Conservation (phyloP, 2,888 invertebrate genomes). For the Rotaria magnacalcarata region DNA sequence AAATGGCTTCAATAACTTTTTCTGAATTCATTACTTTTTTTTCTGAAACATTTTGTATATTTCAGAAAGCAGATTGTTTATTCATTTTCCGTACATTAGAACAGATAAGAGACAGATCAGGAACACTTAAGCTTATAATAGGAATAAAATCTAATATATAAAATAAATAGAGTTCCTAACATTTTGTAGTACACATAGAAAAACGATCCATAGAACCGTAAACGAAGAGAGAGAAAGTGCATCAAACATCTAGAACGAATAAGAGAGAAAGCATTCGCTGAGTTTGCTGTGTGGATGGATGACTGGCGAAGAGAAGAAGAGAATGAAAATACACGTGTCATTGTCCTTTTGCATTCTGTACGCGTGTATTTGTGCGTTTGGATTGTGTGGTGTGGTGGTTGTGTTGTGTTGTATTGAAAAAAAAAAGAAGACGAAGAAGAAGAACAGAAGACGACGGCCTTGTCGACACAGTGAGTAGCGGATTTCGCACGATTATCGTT, state of each 20-base stretch:
- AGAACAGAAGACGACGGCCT: not conserved
- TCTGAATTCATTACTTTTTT: not conserved
- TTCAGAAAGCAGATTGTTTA: not conserved
- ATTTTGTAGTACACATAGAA: not conserved
- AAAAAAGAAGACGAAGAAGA: not conserved
- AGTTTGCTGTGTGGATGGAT: not conserved
- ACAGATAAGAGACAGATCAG: not conserved
- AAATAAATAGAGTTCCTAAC: not conserved
- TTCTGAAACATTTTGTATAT: too few relatives aligned
- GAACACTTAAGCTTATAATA: not conserved
- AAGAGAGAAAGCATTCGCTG: not conserved
- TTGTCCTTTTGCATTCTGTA: constrained; percentile 4
- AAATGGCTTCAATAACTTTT: not conserved
- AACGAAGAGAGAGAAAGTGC: not conserved
- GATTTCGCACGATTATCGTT: not conserved
- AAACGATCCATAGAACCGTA: not conserved
- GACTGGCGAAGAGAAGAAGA: not conserved
- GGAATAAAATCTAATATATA: not conserved
- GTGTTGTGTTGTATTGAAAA: not conserved
- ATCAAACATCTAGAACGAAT: not conserved
- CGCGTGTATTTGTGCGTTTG: not conserved
- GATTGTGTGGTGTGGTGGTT: not conserved
- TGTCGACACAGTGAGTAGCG: not conserved
- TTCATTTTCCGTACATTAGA: too few relatives aligned
- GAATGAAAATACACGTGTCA: constrained; percentile 21